Conservation (phyloP, 1,140 invertebrate genomes). For the Calephelis virginiensis region DNA sequence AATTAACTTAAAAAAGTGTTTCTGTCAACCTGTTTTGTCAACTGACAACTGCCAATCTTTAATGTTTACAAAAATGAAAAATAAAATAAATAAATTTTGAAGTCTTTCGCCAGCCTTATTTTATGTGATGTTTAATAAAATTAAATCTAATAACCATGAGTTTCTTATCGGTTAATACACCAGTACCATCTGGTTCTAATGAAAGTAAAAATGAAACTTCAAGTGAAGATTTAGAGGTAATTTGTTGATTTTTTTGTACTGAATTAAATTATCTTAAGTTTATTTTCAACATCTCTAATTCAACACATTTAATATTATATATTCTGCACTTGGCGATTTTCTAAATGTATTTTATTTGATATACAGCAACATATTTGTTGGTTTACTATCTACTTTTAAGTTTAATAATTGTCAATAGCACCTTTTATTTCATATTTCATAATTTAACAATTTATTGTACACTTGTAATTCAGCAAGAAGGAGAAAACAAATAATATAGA, state of each 20-base stretch:
- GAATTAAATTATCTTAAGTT: background rate
- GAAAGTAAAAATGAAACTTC: slow-evolving; percentile 4
- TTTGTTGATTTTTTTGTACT: background rate
- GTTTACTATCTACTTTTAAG: too few relatives aligned
- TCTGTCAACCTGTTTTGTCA: too few relatives aligned
- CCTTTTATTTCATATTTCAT: too few relatives aligned
- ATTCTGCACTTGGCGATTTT: too few relatives aligned
- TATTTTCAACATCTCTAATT: background rate
- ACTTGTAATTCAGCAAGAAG: too few relatives aligned
- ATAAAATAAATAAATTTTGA: background rate
- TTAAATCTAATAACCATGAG: slow-evolving; percentile 9
- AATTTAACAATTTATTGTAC: too few relatives aligned
- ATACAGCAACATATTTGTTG: too few relatives aligned
- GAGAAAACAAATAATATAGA: too few relatives aligned
- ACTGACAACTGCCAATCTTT: background rate
- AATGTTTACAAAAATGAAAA: slow-evolving; percentile 6
- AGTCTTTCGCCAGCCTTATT: background rate
- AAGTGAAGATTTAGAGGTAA: slow-evolving; percentile 20
- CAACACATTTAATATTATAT: too few relatives aligned
- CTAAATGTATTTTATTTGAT: too few relatives aligned
- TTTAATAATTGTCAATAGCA: too few relatives aligned
- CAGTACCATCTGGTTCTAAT: slow-evolving; percentile 5
- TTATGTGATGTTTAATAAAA: background rate
- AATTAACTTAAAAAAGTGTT: too few relatives aligned
- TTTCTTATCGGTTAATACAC: slow-evolving; percentile 12